Evolutionary conservation across 2,113 vertebrate species (phyloP).

Genomic region (Pipa parva): DNA sequence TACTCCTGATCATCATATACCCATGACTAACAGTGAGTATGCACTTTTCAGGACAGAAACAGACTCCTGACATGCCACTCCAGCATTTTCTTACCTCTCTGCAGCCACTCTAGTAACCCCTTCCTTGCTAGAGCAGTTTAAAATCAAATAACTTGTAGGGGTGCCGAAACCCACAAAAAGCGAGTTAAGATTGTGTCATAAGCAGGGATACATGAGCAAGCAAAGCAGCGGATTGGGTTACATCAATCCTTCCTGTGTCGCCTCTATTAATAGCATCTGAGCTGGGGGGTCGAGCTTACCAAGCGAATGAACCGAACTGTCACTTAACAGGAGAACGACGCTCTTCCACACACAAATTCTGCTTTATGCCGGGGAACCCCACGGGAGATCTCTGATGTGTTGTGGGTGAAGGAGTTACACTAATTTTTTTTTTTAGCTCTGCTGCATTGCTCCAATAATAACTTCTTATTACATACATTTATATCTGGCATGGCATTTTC

Average conservation of each 20-base stretch:
- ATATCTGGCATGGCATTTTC: no score
- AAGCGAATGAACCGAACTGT: slow-evolving; percentile 24
- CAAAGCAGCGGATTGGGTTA: slow-evolving; percentile 18
- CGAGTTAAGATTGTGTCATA: slow-evolving; percentile 13
- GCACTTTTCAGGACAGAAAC: slow-evolving; percentile 5
- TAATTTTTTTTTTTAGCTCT: no score
- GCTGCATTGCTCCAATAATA: no score
- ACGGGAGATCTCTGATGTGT: background rate
- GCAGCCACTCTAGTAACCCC: background rate
- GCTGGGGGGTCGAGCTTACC: slow-evolving; percentile 9
- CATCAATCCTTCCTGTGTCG: slow-evolving; percentile 39
- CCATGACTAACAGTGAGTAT: background rate
- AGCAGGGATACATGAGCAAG: slow-evolving; percentile 33
- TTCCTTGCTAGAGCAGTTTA: background rate
- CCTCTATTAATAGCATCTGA: slow-evolving; percentile 24
- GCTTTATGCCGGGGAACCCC: background rate
- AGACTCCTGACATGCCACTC: background rate
- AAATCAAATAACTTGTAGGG: background rate
- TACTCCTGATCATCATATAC: no score
- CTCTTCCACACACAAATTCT: slow-evolving; percentile 3
- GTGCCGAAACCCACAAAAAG: background rate
- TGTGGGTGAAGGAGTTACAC: background rate
- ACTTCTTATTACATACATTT: no score
- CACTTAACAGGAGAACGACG: slow-evolving; percentile 15
- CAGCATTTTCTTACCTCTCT: slow-evolving; percentile 18